A percentile compares a stretch with the other conserved stretches of the same genome.
Evolutionary conservation across 2,797 vertebrate species (phyloP).

Genomic region (Tangara arthus): DNA sequence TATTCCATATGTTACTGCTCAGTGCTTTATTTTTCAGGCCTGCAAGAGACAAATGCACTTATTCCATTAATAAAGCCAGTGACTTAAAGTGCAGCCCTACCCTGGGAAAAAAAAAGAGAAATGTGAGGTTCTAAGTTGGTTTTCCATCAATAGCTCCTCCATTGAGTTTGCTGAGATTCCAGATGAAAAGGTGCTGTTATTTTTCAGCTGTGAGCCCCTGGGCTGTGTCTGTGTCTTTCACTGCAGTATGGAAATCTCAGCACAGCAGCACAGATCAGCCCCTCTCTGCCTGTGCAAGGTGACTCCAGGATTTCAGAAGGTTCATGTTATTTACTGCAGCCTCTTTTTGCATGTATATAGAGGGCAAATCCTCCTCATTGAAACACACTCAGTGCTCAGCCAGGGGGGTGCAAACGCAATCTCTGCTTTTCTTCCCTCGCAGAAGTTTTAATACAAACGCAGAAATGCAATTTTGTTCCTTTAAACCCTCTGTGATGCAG

Average conservation of each 20-base stretch:
- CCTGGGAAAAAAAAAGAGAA: slow-evolving; percentile 13
- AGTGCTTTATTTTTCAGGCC: slow-evolving; percentile 32
- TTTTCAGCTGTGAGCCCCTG: not conserved
- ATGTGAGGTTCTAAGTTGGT: not conserved
- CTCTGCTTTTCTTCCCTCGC: not conserved
- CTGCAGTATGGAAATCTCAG: not conserved
- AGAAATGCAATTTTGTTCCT: not conserved
- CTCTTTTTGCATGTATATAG: not conserved
- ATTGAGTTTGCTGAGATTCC: not conserved
- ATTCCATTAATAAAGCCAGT: slow-evolving; percentile 36
- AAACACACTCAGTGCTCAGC: not conserved
- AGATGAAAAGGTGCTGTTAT: slow-evolving; percentile 10
- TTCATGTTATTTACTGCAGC: not conserved
- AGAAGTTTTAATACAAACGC: not conserved
- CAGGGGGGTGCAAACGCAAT: not conserved
- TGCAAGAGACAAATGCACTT: slow-evolving; percentile 50
- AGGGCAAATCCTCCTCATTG: not conserved
- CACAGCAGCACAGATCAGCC: not conserved
- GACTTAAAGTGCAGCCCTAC: slow-evolving; percentile 45
- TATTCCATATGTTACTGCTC: slow-evolving; percentile 1
- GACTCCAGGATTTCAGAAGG: not conserved
- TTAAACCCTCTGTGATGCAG: not conserved
- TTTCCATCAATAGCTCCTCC: slow-evolving; percentile 12
- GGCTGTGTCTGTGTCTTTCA: not conserved
- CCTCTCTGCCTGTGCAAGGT: not conserved